These are phyloP conservation scores for Tylochromis polylepis DNA, from an alignment of 2,113 vertebrate genomes.

Conservation along the genomic window DNA sequence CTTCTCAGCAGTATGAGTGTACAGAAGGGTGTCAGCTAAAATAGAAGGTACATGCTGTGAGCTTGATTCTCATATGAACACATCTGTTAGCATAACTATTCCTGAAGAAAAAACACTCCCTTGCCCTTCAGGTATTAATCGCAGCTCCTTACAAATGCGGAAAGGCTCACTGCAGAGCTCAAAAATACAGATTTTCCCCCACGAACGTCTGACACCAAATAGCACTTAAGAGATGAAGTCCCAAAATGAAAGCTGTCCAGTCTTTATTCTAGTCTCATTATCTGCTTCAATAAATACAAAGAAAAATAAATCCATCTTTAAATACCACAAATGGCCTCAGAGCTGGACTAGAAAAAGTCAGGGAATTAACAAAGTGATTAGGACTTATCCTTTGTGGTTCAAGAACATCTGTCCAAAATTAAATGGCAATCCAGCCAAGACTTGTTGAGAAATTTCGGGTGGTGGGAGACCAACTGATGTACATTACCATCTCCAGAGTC, in stretches of 20 bases:
- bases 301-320: neutral
- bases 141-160: neutral
- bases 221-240: neutral
- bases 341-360: neutral
- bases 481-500: neutral
- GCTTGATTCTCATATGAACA: slow-evolving; percentile 21
- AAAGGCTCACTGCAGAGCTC: neutral
- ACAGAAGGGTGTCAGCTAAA: slow-evolving; percentile 12
- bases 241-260: neutral
- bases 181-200: neutral
- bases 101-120: neutral
- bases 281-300: neutral
- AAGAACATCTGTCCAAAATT: neutral
- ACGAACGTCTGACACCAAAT: neutral
- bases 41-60: slow-evolving; percentile 42
- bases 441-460: neutral
- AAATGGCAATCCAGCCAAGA: neutral
- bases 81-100: slow-evolving; percentile 28
- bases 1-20: neutral
- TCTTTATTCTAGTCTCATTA: neutral
- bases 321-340: neutral
- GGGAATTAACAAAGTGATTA: neutral
- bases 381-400: neutral
- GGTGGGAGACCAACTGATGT: neutral
- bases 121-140: slow-evolving; percentile 11